Evolutionary conservation across 2,888 invertebrate species (phyloP), one percentile per base, ranked within the genome.

Genomic region (Crepidodera aurea): DNA sequence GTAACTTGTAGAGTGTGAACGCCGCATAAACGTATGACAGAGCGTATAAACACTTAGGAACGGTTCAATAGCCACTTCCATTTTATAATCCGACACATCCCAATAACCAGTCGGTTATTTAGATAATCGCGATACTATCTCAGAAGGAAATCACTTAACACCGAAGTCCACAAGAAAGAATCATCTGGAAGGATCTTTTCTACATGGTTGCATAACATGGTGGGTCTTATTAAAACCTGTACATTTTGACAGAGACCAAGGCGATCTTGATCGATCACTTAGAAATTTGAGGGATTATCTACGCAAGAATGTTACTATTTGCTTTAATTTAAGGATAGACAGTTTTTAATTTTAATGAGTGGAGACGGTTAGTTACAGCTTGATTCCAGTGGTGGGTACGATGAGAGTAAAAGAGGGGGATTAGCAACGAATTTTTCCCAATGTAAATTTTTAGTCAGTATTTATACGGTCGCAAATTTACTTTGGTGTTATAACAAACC

Each of bases 211-310:
- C 56, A 51, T 60, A 64, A 60, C 60, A 53, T 60, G 60, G 60
- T 64, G 57, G 54, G 27, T 22, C 44, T 50, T 32, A 58, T 53
- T 54, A 51, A 58, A 50, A 54, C 29, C 12, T 46, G 57, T 50
- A 50, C 15, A 54, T 50, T 53, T 50, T 53, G 57, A 61, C 57
- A 48, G 25, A 50, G 42, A 53, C 40, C 51, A 42, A 60, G 39
- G 39, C 37, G 53, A 60, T 57, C 58, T 61, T 64, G 64, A 64
- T 58, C 58, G 64, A 61, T 64, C 64, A 48, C 46, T 44, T 44
- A 34, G 29, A 57, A 64, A 48, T 58, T 54, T 54, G 57, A 51
- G 32, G 50, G 57, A 34, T 53, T 56, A 60, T 50, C 54, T 50
- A 55, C 29, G n/a, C 15, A 25, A 32, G 44, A 51, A 51, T 53